Percentiles rank a stretch among this genome's conserved stretches.
phyloP scores from a whole-genome alignment of 2,797 vertebrate species.

The Smutsia gigantea region DNA sequence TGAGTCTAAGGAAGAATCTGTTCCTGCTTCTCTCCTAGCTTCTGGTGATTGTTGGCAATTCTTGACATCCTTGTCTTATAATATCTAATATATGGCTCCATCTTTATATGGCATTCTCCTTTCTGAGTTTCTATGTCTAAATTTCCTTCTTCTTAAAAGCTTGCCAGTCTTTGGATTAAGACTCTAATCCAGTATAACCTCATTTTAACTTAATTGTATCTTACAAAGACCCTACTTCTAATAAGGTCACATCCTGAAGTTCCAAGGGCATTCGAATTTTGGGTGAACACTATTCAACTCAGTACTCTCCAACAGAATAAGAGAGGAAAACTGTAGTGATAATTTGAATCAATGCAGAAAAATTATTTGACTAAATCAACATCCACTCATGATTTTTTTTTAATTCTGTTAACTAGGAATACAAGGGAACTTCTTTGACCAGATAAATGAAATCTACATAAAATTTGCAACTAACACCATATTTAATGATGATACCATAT shows the following conservation, averaged over 20 bases:
- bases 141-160: background rate
- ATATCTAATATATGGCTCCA: background rate
- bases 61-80: background rate
- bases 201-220: background rate
- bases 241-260: background rate
- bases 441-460: background rate
- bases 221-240: background rate
- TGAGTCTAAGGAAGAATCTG: background rate
- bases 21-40: background rate
- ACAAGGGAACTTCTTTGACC: background rate
- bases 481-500: background rate
- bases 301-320: background rate
- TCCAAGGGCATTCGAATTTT: background rate
- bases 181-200: background rate
- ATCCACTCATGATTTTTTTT: background rate
- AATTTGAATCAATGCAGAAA: background rate
- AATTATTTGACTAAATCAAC: background rate
- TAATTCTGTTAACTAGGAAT: background rate
- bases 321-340: background rate
- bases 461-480: background rate
- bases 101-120: background rate
- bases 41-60: background rate
- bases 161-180: background rate
- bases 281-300: background rate
- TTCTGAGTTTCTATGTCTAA: background rate